A percentile compares a stretch with the other conserved stretches of the same genome.
These are phyloP conservation scores for Malacosoma neustria DNA, from an alignment of 2,888 invertebrate species.

Conservation along the genomic window DNA sequence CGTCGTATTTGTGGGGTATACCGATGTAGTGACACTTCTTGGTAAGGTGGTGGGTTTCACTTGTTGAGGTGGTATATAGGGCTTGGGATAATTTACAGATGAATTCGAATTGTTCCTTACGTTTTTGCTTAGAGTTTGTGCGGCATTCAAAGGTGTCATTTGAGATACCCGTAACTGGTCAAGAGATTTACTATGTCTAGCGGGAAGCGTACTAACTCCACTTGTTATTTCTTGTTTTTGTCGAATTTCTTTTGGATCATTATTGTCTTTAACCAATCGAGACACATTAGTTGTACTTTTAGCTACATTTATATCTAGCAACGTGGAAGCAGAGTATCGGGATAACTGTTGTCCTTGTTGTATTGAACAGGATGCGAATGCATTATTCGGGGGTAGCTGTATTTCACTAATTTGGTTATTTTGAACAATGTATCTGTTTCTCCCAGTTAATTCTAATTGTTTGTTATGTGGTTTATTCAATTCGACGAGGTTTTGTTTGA, in stretches of 20 bases:
- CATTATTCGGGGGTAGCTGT: conserved; percentile 57
- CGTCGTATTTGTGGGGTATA: conserved; percentile 61
- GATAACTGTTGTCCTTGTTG: conserved; percentile 69
- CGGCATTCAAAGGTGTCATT: conserved; percentile 42
- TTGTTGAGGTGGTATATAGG: conserved; percentile 52
- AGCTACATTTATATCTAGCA: conserved; percentile 58
- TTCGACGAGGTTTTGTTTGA: conserved; percentile 61
- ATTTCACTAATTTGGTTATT: conserved; percentile 72
- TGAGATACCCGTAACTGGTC: conserved; percentile 82
- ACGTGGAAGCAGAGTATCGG: conserved; percentile 76
- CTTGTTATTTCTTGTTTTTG: conserved; percentile 59
- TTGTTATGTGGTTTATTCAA: conserved; percentile 54
- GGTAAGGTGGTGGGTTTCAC: conserved; percentile 65
- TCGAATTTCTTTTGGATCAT: conserved; percentile 41
- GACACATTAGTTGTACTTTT: conserved; percentile 40
- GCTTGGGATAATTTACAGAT: conserved; percentile 64
- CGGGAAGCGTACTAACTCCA: conserved; percentile 75
- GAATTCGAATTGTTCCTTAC: conserved; percentile 52
- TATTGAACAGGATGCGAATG: conserved; percentile 56
- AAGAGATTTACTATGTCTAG: conserved; percentile 87
- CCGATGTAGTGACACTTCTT: conserved; percentile 62
- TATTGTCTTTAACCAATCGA: conserved; percentile 40
- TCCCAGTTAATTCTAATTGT: conserved; percentile 61
- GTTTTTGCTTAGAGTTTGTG: conserved; percentile 46
- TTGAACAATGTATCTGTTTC: conserved; percentile 68